phyloP scores from a whole-genome alignment of 2,888 invertebrate genomes.

The Opisthograptis luteolata region DNA sequence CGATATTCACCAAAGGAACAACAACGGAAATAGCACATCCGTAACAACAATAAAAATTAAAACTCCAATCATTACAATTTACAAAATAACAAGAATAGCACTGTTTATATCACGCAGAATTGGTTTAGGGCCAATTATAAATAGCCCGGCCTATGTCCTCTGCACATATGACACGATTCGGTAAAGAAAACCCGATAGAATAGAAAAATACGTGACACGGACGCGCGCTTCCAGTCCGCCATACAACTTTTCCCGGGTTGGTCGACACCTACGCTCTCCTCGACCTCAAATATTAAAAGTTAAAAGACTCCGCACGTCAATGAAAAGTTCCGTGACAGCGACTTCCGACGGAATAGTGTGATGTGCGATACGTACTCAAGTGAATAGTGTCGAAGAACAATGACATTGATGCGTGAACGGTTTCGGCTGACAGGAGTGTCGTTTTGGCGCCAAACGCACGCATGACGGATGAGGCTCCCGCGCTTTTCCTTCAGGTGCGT shows the following conservation, averaged over 20 bases:
- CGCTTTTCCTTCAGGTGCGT: conserved; percentile 78
- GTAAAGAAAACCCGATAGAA: conserved; percentile 65
- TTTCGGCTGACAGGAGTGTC: conserved; percentile 57
- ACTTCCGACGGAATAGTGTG: conserved; percentile 13
- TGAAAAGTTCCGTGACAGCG: conserved; percentile 19
- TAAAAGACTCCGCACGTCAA: conserved; percentile 20
- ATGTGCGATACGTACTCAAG: too few relatives aligned
- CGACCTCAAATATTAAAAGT: conserved; percentile 42
- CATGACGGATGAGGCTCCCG: conserved; percentile 77
- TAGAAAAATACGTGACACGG: conserved; percentile 69
- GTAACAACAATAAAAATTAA: conserved; percentile 1
- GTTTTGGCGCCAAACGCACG: conserved; percentile 70
- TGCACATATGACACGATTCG: conserved; percentile 67
- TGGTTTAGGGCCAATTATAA: conserved; percentile 63
- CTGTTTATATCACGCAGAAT: conserved; percentile 32
- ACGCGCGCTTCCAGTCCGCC: conserved; percentile 67
- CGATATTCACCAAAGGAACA: too few relatives aligned
- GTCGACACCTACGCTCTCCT: conserved; percentile 68
- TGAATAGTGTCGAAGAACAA: conserved; percentile 39
- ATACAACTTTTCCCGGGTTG: conserved; percentile 73
- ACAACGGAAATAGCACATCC: neutral
- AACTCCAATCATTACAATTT: neutral
- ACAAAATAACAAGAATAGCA: conserved; percentile 19
- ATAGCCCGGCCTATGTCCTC: conserved; percentile 68
- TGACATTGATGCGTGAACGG: conserved; percentile 68